A percentile compares a stretch with the other conserved stretches of the same genome.
These are phyloP conservation scores for Hipparchia sbordonii DNA, from an alignment of 2,888 invertebrate genomes.

Conservation along the genomic window DNA sequence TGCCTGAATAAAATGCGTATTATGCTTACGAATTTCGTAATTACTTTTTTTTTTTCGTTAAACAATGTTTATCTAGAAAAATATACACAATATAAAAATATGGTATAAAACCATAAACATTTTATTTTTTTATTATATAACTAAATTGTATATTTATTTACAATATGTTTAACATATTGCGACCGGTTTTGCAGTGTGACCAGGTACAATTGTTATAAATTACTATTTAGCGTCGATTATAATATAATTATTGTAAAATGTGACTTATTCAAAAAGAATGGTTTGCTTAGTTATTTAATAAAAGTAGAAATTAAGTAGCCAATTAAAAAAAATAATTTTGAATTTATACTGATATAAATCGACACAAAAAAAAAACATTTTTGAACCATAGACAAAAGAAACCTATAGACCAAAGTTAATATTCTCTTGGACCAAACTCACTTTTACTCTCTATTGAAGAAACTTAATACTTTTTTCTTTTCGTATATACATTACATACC, in stretches of 20 bases:
- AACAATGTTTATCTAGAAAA: slow-evolving; percentile 31
- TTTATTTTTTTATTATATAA: slow-evolving; percentile 9
- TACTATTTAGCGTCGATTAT: background rate
- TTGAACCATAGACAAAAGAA: background rate
- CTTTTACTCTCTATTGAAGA: no score
- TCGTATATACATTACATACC: no score
- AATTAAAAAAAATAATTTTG: background rate
- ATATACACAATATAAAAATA: slow-evolving; percentile 40
- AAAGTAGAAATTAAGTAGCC: slow-evolving; percentile 3
- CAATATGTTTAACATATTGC: slow-evolving; percentile 31
- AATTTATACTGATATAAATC: background rate
- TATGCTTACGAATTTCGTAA: slow-evolving; percentile 26
- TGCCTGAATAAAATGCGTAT: slow-evolving; percentile 26
- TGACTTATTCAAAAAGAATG: background rate
- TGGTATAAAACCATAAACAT: slow-evolving; percentile 37
- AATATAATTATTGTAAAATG: background rate
- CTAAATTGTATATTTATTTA: slow-evolving; percentile 37
- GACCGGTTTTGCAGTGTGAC: slow-evolving; percentile 35
- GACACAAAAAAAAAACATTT: background rate
- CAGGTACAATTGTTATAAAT: slow-evolving; percentile 30
- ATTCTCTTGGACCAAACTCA: no score
- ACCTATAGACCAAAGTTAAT: no score
- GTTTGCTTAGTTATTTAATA: background rate
- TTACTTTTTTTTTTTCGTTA: slow-evolving; percentile 12
- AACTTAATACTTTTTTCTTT: no score